phyloP scores from a whole-genome alignment of 2,113 vertebrate genomes.

The Fulmarus glacialis region DNA sequence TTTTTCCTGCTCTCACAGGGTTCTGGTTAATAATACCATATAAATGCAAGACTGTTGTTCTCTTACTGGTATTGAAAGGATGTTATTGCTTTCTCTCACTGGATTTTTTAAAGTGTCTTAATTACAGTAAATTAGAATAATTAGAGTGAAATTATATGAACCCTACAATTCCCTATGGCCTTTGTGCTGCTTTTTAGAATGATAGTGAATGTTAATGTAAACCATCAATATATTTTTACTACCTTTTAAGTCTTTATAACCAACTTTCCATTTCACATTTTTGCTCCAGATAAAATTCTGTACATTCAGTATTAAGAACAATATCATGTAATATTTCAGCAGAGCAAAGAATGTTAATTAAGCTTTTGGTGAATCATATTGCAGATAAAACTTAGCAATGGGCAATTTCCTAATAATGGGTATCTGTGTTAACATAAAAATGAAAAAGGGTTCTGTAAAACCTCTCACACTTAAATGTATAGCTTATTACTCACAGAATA shows the following conservation, averaged over 20 bases:
- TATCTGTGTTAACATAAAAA: slow-evolving; percentile 19
- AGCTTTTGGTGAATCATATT: slow-evolving; percentile 38
- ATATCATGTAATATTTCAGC: slow-evolving; percentile 24
- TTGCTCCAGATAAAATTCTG: slow-evolving; percentile 38
- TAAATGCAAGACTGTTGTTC: background rate
- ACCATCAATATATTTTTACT: slow-evolving; percentile 60
- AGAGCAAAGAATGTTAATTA: slow-evolving; percentile 57
- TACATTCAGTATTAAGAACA: background rate
- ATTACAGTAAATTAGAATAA: slow-evolving; percentile 76
- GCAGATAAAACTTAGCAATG: slow-evolving; percentile 46
- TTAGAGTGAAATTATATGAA: slow-evolving; percentile 66
- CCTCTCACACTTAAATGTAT: background rate
- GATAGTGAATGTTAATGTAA: slow-evolving; percentile 69
- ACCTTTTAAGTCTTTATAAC: slow-evolving; percentile 29
- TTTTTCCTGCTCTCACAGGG: background rate
- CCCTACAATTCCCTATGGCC: slow-evolving; percentile 43
- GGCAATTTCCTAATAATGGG: slow-evolving; percentile 18
- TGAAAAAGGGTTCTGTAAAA: background rate
- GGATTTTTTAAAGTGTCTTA: slow-evolving; percentile 58
- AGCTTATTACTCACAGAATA: background rate
- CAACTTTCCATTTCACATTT: slow-evolving; percentile 45
- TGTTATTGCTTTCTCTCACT: slow-evolving; percentile 47
- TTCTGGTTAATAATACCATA: slow-evolving; percentile 38
- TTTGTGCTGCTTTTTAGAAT: slow-evolving; percentile 61
- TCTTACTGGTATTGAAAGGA: slow-evolving; percentile 37